These are phyloP conservation scores for Frieseomelitta varia DNA, from an alignment of 1,140 invertebrate genomes.

Conservation along the genomic window DNA sequence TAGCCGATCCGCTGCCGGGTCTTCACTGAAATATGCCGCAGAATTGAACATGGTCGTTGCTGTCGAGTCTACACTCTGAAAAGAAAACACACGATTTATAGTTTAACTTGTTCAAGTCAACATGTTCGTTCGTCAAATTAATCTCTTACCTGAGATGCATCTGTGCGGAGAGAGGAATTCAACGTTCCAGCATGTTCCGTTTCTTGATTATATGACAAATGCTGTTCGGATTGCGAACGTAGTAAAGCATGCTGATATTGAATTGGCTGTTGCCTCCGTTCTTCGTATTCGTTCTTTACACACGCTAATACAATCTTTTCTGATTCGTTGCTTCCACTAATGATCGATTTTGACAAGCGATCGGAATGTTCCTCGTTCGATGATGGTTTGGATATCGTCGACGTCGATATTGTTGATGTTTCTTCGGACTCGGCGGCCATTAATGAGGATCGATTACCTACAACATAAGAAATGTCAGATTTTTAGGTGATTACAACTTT, in stretches of 20 bases:
- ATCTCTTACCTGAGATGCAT: constrained; percentile 58
- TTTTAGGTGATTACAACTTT: constrained; percentile 53
- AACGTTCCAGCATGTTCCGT: constrained; percentile 28
- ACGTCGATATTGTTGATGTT: background rate
- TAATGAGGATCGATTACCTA: background rate
- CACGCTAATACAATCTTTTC: background rate
- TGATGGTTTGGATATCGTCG: background rate
- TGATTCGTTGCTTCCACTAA: background rate
- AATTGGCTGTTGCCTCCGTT: constrained; percentile 48
- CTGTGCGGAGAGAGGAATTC: constrained; percentile 23
- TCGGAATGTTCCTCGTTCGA: constrained; percentile 17
- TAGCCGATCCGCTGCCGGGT: constrained; percentile 78
- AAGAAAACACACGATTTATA: constrained; percentile 50
- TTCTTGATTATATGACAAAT: constrained; percentile 29
- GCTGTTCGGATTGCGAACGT: constrained; percentile 34
- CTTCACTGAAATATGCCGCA: constrained; percentile 79
- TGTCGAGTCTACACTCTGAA: constrained; percentile 57
- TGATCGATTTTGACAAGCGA: background rate
- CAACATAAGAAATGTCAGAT: constrained; percentile 45
- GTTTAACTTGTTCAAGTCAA: background rate
- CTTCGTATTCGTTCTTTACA: constrained; percentile 41
- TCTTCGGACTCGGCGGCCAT: background rate
- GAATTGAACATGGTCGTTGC: constrained; percentile 79
- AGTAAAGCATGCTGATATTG: constrained; percentile 39
- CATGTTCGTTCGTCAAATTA: background rate